Evolutionary conservation across 2,797 vertebrate genomes (phyloP), one percentile per base, ranked within the genome.

Genomic region (Astyanax mexicanus): DNA sequence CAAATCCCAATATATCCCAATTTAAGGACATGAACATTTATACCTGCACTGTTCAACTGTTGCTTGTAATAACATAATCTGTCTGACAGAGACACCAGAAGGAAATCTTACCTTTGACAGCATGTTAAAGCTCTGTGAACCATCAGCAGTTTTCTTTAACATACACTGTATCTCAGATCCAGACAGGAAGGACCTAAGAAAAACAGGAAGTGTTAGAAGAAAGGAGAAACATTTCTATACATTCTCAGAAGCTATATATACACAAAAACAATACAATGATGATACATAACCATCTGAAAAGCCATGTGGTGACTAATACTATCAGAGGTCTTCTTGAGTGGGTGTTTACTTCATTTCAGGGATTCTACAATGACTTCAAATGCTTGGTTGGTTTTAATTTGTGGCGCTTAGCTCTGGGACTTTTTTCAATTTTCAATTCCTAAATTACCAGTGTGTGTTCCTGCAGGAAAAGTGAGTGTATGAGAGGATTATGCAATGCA

Each of bases 171-270:
- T 25, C 10, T 57, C 15, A 58, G 45, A 47, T 66, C 40, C 23
- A 67, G 25, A 11, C 45, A 74, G 78, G 61, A 80, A 71, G 25
- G 23, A 64, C 68, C 42, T 77, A 27, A 68, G 61, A 49, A 37
- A 80, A 80, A 71, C 78, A 83, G 71, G 55, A 82, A 79, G 62
- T 66, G 12, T 68, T 21, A 67, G 55, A 71, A 75, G 38, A 74
- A 77, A 74, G 17, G 8, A 68, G 67, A 58, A n/a, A n/a, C n/a
- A n/a, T n/a, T n/a, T n/a, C n/a, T n/a, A n/a, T n/a, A n/a, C n/a
- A n/a, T n/a, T n/a, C n/a, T n/a, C n/a, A n/a, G 15, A 45, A 32
- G 57, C 19, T 55, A 69, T 66, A 58, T 71, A 62, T 55, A 38
- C 38, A 71, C 23, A 38, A 57, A 49, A 73, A 2, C 17, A 1